A percentile compares a stretch with the other conserved stretches of the same genome.
Conservation (phyloP, 2,888 invertebrate genomes). For the Trachelus iudaicus region DNA sequence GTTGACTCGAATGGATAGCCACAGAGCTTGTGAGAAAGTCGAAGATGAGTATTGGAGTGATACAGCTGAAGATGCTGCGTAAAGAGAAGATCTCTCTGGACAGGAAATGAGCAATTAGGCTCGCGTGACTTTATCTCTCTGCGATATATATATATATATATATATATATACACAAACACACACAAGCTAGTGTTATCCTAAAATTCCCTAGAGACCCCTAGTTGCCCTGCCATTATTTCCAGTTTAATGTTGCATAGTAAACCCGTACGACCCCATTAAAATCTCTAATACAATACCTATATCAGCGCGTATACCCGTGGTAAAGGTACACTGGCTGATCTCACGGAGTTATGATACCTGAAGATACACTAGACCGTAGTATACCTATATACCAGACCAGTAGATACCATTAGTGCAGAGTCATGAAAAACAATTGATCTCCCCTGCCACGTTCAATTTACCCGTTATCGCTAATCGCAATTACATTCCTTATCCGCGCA, state of each 20-base stretch:
- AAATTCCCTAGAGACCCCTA: not conserved
- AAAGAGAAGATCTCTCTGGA: conserved; percentile 37
- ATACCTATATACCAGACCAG: not conserved
- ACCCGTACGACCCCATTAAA: not conserved
- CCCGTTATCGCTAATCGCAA: not conserved
- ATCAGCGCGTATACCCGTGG: not conserved
- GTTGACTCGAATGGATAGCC: not conserved
- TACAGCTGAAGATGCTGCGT: not conserved
- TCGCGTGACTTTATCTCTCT: conserved; percentile 52
- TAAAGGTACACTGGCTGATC: not conserved
- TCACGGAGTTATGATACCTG: not conserved
- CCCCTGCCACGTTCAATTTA: not conserved
- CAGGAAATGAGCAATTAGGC: conserved; percentile 64
- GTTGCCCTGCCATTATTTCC: not conserved
- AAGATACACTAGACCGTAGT: not conserved
- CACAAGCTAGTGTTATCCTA: not conserved
- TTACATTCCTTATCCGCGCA: not conserved
- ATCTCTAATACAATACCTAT: not conserved
- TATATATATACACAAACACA: not conserved
- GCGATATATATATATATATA: not conserved
- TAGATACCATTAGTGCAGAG: not conserved
- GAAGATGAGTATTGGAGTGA: not conserved
- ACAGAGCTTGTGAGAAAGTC: not conserved
- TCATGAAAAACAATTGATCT: not conserved
- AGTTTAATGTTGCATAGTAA: not conserved